Percentiles rank a stretch among this genome's conserved stretches.
Conservation (phyloP, 2,888 invertebrate genomes). For the Cartodere bifasciata region DNA sequence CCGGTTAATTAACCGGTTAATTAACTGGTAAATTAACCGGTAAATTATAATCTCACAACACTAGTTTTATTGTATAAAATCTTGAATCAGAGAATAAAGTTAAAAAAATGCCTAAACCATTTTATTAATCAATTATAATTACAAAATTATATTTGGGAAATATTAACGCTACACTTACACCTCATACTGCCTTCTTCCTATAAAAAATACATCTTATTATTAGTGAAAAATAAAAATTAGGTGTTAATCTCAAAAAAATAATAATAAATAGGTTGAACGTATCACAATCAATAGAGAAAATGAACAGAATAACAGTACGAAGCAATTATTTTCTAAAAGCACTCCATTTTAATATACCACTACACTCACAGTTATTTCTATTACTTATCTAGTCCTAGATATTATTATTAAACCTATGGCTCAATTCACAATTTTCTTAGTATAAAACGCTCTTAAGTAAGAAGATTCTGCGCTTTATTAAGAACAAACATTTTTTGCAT, state of each 20-base stretch:
- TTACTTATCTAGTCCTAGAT: conserved; percentile 33
- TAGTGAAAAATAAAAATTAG: conserved; percentile 5
- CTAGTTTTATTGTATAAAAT: too few species aligned
- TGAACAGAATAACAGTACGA: conserved; percentile 23
- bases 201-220: conserved; percentile 4
- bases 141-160: conserved; percentile 26
- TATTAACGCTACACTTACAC: conserved; percentile 22
- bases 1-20: too few species aligned
- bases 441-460: too few species aligned
- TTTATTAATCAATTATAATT: too few species aligned
- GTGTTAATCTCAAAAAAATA: conserved; percentile 10
- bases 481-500: too few species aligned
- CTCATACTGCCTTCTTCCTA: conserved; percentile 23
- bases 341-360: conserved; percentile 35
- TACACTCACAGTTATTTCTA: conserved; percentile 30
- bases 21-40: too few species aligned
- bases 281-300: conserved; percentile 13
- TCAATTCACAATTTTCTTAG: conserved; percentile 30
- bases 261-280: conserved; percentile 9
- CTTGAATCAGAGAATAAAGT: conserved; percentile 25
- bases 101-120: conserved; percentile 23
- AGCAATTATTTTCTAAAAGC: conserved; percentile 29
- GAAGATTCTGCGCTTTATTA: too few species aligned
- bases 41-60: too few species aligned
- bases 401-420: conserved; percentile 30